These are phyloP conservation scores for Fratercula arctica DNA, from an alignment of 2,797 vertebrate species.

Conservation along the genomic window DNA sequence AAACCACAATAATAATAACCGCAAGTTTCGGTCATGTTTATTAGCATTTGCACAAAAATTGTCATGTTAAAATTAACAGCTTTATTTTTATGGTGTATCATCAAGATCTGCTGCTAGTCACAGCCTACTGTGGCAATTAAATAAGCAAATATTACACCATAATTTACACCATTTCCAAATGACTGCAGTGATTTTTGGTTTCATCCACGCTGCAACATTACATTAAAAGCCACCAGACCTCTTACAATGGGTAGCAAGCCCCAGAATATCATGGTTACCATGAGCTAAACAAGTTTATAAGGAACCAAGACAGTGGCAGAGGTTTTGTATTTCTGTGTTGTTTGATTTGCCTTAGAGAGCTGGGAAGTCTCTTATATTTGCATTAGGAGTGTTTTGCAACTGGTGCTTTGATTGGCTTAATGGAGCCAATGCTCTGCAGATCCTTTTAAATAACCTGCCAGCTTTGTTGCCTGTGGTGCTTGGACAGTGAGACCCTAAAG, in stretches of 20 bases:
- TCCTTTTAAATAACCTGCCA: not conserved
- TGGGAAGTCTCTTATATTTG: not conserved
- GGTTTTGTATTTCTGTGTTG: not conserved
- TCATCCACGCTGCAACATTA: fast-evolving
- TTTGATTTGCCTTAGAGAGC: not conserved
- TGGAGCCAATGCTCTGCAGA: not conserved
- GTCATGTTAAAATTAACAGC: not conserved
- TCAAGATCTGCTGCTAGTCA: not conserved
- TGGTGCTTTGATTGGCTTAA: not conserved
- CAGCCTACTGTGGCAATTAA: not conserved
- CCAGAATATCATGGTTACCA: not conserved
- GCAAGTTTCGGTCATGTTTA: not conserved
- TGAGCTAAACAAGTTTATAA: not conserved
- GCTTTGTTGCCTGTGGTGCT: not conserved
- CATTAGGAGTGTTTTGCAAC: not conserved
- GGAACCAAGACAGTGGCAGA: not conserved
- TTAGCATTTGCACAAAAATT: not conserved
- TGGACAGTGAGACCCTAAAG: not conserved
- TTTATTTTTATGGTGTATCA: not conserved
- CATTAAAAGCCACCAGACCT: not conserved
- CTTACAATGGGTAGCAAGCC: not conserved
- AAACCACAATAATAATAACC: not conserved
- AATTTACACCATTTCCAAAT: not conserved
- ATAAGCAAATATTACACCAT: not conserved
- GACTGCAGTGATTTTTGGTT: not conserved